Conservation (phyloP, 1,140 invertebrate genomes). For the Drosophila teissieri region DNA sequence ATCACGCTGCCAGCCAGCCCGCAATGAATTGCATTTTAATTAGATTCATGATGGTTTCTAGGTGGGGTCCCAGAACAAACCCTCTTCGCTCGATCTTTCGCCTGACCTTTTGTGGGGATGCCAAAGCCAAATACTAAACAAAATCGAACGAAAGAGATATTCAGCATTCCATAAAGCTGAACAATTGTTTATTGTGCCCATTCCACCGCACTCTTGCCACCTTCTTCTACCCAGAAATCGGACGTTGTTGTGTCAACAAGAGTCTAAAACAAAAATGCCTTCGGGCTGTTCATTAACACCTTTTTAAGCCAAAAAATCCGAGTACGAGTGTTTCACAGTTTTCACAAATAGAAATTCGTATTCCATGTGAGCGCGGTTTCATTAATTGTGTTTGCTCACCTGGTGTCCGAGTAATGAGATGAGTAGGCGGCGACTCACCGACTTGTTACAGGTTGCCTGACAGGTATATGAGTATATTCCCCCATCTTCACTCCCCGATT, state of each 20-base stretch:
- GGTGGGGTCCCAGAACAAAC: conserved; percentile 69
- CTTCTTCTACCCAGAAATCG: conserved; percentile 35
- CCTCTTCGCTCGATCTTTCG: conserved; percentile 19
- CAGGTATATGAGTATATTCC: conserved; percentile 8
- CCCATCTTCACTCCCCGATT: background rate
- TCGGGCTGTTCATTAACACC: conserved; percentile 77
- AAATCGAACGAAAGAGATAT: conserved; percentile 13
- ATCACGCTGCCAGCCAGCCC: conserved; percentile 41
- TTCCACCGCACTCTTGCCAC: conserved; percentile 9
- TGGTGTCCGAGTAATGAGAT: conserved; percentile 64
- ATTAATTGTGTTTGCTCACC: conserved; percentile 76
- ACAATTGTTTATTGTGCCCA: conserved; percentile 70
- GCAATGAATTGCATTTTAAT: conserved; percentile 81
- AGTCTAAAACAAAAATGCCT: conserved; percentile 72
- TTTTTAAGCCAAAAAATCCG: conserved; percentile 48
- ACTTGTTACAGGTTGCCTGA: conserved; percentile 70
- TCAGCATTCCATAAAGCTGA: conserved; percentile 58
- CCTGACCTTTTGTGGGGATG: conserved; percentile 60
- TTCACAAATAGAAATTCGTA: conserved; percentile 58
- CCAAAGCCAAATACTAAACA: conserved; percentile 4
- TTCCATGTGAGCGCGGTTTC: conserved; percentile 72
- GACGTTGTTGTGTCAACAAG: conserved; percentile 71
- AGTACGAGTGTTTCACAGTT: conserved; percentile 63
- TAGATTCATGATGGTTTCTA: conserved; percentile 73
- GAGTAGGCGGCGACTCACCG: conserved; percentile 38